Evolutionary conservation across 2,888 invertebrate species (phyloP).

Genomic region (Dryocosmus kuriphilus): DNA sequence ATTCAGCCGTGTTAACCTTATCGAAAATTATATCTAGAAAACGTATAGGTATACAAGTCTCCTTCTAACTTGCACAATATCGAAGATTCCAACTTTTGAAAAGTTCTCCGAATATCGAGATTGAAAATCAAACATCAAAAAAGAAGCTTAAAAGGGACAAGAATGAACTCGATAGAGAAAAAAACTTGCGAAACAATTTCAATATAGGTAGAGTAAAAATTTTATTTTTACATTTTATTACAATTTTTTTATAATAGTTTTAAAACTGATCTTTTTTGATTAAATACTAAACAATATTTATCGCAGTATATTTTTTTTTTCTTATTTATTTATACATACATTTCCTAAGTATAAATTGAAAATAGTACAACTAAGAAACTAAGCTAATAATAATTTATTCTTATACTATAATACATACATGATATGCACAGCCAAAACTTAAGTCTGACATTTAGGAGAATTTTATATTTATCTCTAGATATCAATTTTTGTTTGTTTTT

Average conservation of each 20-base stretch:
- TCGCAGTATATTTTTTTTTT: not conserved
- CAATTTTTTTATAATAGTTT: not conserved
- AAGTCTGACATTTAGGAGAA: not conserved
- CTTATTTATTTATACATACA: too few relatives aligned
- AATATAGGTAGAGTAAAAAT: not conserved
- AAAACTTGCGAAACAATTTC: slow-evolving; percentile 5
- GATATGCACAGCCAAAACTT: slow-evolving; percentile 3
- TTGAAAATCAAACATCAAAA: slow-evolving; percentile 15
- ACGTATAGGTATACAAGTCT: slow-evolving; percentile 4
- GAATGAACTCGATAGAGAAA: not conserved
- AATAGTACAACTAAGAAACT: not conserved
- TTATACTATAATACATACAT: not conserved
- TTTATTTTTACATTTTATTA: slow-evolving; percentile 9
- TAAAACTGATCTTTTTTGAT: not conserved
- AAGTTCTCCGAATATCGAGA: not conserved
- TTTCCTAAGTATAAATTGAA: too few relatives aligned
- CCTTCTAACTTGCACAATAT: slow-evolving; percentile 18
- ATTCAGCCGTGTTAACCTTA: slow-evolving; percentile 25
- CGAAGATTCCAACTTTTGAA: not conserved
- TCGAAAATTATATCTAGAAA: slow-evolving; percentile 17
- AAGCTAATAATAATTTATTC: not conserved
- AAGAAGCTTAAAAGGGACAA: not conserved
- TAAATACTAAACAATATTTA: not conserved
- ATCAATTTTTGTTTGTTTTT: not conserved
- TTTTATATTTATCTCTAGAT: not conserved